A percentile compares a stretch with the other conserved stretches of the same genome.
These are phyloP conservation scores for Pandemis heparana DNA, from an alignment of 2,888 invertebrate genomes.

Conservation along the genomic window DNA sequence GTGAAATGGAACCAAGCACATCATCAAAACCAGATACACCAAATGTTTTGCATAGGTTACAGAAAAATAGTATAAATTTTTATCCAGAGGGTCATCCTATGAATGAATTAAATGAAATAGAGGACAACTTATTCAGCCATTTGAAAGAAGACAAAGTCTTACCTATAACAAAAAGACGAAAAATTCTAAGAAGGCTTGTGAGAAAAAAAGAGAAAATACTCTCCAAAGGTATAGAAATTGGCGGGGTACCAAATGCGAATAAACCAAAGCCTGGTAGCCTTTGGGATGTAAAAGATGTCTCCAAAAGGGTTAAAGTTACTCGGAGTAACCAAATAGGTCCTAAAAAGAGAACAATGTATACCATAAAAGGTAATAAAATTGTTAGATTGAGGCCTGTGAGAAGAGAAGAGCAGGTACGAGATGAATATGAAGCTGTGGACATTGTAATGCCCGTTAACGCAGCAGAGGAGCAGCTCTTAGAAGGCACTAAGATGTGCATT, in stretches of 20 bases:
- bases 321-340: slow-evolving; percentile 58
- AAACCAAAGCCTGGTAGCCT: slow-evolving; percentile 61
- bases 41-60: slow-evolving; percentile 53
- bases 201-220: slow-evolving; percentile 70
- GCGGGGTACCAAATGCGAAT: slow-evolving; percentile 47
- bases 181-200: slow-evolving; percentile 77
- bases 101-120: slow-evolving; percentile 80
- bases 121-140: slow-evolving; percentile 78
- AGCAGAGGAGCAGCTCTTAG: slow-evolving; percentile 70
- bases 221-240: slow-evolving; percentile 57
- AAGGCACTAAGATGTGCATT: slow-evolving; percentile 78
- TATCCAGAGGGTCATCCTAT: slow-evolving; percentile 82
- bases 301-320: slow-evolving; percentile 45
- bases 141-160: slow-evolving; percentile 68
- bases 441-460: slow-evolving; percentile 70
- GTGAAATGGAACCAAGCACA: slow-evolving; percentile 53
- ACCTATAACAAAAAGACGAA: slow-evolving; percentile 75
- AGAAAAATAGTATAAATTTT: slow-evolving; percentile 56
- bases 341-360: slow-evolving; percentile 75
- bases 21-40: slow-evolving; percentile 55
- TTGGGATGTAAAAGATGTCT: slow-evolving; percentile 77
- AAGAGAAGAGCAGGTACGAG: slow-evolving; percentile 44
- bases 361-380: slow-evolving; percentile 81
- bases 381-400: slow-evolving; percentile 69
- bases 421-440: slow-evolving; percentile 68